Base-by-base conservation (phyloP, 1,140 invertebrate species). In the Hydropsyche tenuis region DNA sequence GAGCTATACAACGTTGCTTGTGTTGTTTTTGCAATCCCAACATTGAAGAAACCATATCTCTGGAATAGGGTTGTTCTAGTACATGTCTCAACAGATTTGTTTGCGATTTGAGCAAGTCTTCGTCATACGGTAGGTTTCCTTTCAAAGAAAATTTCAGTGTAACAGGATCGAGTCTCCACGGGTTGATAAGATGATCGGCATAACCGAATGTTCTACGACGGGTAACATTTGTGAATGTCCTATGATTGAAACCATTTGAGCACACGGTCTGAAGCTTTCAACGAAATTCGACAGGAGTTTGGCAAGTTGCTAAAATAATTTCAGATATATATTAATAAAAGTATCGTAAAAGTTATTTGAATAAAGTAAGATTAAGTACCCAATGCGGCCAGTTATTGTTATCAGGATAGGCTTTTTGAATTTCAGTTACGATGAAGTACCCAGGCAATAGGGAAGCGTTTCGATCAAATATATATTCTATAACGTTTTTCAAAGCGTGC, bases 21-120 rank as follows among this genome's bases (percentile, higher is more conserved):
- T 94, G 92, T 87, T 94, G 94, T 84, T 96, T 97, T 79, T 96
- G 96, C 9, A 98, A 84, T 48, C 95, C 94, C 18, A 99, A 85
- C 93, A 98, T 97, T 0, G 91, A 93, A 75, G 94, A 97, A 69
- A 98, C 94, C 93, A 98, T 97, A 79, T 99, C 97, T 75, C 95
- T 89, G 0, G 96, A 97, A 82, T 98, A 98, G 0, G 96, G 95
- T 82, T 98, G 96, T 79, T 96, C 93, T 7, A 99, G 82, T 14
- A 98, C 95, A 83, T 98, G 97, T 74, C 94, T 86, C 1, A 99
- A 82, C 22, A 99, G 82, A 23, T 89, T 89, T 4, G 93, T 95
- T 85, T 98, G 96, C 6, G 96, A 94, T 81, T 96, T 91, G 6
- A 94, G 80, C n/a, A 98, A 80, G 79, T 96, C 94, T 75, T 93